Evolutionary conservation across 2,888 invertebrate species (phyloP).

Genomic region (Prosapia bicincta): DNA sequence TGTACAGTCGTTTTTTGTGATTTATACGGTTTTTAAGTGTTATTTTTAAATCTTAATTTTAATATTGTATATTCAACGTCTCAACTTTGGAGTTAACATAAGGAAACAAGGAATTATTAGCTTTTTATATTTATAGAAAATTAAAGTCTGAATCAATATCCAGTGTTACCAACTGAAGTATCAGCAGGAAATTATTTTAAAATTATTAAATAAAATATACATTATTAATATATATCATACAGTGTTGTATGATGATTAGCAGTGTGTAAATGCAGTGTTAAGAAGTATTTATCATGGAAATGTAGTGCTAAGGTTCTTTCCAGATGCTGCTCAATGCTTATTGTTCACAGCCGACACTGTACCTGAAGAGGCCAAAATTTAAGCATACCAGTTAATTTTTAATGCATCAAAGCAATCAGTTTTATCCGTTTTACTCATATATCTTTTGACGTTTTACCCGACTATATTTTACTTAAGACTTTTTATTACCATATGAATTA

Average conservation of each 20-base stretch:
- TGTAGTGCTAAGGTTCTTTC: neutral
- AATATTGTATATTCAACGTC: neutral
- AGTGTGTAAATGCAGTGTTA: neutral
- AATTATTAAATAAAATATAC: neutral
- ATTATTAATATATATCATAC: neutral
- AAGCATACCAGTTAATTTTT: neutral
- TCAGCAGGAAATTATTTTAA: neutral
- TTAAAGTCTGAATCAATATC: neutral
- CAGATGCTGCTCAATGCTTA: neutral
- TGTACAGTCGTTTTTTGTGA: constrained; percentile 2
- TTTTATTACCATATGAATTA: neutral
- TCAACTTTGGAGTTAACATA: neutral
- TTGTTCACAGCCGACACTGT: neutral
- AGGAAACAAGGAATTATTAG: neutral
- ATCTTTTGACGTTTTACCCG: neutral
- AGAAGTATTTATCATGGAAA: neutral
- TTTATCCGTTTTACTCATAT: neutral
- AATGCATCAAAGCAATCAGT: too few species aligned
- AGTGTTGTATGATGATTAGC: too few species aligned
- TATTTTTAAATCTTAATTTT: neutral
- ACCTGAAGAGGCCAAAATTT: neutral
- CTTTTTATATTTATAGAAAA: neutral
- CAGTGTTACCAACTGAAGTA: neutral
- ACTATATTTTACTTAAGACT: neutral
- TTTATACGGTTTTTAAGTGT: neutral